Evolutionary conservation across 2,888 invertebrate genomes (phyloP), one percentile per base, ranked within the genome.

Genomic region (Coremacera marginata): DNA sequence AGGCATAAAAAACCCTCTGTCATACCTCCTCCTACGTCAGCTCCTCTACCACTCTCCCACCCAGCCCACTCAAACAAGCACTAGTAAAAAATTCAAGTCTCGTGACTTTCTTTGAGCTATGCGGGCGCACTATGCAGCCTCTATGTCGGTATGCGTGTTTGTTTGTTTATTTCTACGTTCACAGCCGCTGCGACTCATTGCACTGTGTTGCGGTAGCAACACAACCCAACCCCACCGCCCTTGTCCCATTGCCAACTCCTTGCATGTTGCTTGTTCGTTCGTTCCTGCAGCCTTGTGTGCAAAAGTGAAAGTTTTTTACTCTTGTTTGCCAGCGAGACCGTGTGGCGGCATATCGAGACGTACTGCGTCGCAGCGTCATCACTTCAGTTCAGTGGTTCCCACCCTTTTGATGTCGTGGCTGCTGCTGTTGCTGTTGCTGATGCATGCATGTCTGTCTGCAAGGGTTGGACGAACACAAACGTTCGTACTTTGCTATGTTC

Each of bases 271-370:
- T 22, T 1, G 22, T 67, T 22, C 37, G 7, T 37, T 22, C n/a
- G n/a, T 31, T 7, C 14, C 67, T 37, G 9, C 14, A 22, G 31
- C 19, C 37, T 22, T 19, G 37, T 22, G 70, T 76, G 75, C 57
- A 77, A 76, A 77, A 78, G 77, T 75, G 77, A 78, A 78, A 78
- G 77, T 78, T 78, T 77, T 77, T 78, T 75, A 67, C 49, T 77
- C 55, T 63, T 75, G 37, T 67, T 75, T 52, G 71, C 51, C 27
- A 22, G 27, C 31, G 67, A 76, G 73, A 19, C 60, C 60, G 71
- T 52, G 65, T 49, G 55, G 14, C 51, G 52, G 31, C 74, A 27
- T 49, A 51, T 74, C 60, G 62, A 44, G 44, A 44, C 11, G 44
- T 44, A 44, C 44, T 44, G 7, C 44, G 44, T 44, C 44, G 44